Conservation (phyloP, 2,113 vertebrate genomes). For the Acrocephalus kingi region DNA sequence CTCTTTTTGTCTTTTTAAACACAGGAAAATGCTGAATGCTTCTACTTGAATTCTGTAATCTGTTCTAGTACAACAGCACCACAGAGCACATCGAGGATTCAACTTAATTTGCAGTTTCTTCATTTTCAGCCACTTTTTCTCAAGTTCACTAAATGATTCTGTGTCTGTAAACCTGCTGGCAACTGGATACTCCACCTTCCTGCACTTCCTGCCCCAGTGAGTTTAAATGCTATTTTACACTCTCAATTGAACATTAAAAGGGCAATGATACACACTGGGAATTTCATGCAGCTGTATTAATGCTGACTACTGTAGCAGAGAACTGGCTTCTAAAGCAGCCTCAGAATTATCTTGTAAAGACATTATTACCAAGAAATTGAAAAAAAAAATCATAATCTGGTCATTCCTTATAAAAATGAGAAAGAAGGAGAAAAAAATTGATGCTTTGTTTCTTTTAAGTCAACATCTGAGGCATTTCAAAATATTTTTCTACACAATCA, state of each 20-base stretch:
- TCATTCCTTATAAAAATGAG: not conserved
- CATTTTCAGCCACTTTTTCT: not conserved
- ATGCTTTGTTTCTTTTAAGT: not conserved
- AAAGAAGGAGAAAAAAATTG: not conserved
- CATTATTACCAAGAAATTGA: not conserved
- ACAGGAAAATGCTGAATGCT: not conserved
- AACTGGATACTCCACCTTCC: not conserved
- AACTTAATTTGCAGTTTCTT: not conserved
- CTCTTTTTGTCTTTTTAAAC: not conserved
- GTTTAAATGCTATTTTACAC: constrained; percentile 29
- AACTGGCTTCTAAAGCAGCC: not conserved
- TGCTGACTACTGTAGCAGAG: not conserved
- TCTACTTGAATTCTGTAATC: not conserved
- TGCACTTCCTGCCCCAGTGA: not conserved
- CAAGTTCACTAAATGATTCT: not conserved
- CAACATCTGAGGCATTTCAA: not conserved
- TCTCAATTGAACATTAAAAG: constrained; percentile 1
- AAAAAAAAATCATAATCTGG: not conserved
- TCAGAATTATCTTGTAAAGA: not conserved
- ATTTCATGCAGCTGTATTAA: not conserved
- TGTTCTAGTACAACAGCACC: not conserved
- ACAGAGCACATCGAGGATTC: not conserved
- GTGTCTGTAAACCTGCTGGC: not conserved
- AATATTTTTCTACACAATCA: not conserved
- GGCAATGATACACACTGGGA: not conserved